Base-by-base conservation (phyloP, 2,888 invertebrate genomes). In the Agelastica alni region DNA sequence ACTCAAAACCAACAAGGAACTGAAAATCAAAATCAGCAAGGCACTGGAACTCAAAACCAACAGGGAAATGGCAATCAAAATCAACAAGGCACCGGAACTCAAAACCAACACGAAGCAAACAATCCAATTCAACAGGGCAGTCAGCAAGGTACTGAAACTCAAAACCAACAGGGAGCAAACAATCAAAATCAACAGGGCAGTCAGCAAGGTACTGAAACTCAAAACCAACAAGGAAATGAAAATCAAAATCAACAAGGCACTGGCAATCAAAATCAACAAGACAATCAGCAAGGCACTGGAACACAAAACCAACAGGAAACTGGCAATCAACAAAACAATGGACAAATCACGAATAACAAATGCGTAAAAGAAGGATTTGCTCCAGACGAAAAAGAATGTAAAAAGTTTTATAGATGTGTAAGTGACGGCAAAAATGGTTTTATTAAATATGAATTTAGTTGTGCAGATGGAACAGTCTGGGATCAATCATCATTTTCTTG, bases 381-480 rank as follows among this genome's bases (percentile, higher is more conserved):
- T 67, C 83, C 84, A 7, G 84, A 91, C 73, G 78, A 81, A 30
- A 76, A 77, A 32, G 82, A 90, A 68, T 91, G 91, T 69, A 84
- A 80, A 55, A 88, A 85, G 70, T 91, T 91, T 77, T 89, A 88
- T 71, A 82, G 90, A 62, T 91, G 91, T 74, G 88, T 89, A 13
- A 78, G 80, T 53, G 80, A 83, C 68, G 84, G 83, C 0, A 77
- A 80, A 17, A 83, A 82, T 58, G 79, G 79, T 1, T 87, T 78
- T 64, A 84, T 77, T 39, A 85, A 83, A 74, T 86, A 87, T 70
- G 86, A 89, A 56, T 92, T 89, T 73, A 78, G 78, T 10, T 91
- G 91, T 73, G 87, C 85, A 1, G 82, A 86, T 52, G 89, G 89
- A 43, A 91, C 91, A 4, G 85, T 87, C 28, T 91, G 91, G 90